These are phyloP conservation scores for Chionis minor DNA, from an alignment of 2,113 vertebrate genomes.

Conservation along the genomic window DNA sequence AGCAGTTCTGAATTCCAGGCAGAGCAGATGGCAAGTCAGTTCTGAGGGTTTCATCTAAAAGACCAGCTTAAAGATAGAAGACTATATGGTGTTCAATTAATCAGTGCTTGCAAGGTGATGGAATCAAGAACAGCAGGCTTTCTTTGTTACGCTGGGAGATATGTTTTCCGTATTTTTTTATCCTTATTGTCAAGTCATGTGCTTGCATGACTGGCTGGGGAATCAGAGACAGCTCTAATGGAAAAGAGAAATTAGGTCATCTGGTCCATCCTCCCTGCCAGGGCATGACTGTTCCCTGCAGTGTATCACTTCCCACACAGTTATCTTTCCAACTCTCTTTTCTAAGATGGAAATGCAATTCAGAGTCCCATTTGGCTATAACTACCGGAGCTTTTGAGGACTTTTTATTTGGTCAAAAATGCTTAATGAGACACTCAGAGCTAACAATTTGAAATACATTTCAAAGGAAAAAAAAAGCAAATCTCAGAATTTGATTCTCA, in stretches of 20 bases:
- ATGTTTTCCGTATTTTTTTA: neutral
- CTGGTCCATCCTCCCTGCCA: slow-evolving; percentile 50
- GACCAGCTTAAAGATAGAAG: neutral
- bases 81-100: neutral
- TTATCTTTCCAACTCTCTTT: slow-evolving; percentile 33
- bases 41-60: neutral
- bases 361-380: neutral
- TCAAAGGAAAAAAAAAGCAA: neutral
- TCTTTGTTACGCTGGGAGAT: neutral
- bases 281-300: slow-evolving; percentile 48
- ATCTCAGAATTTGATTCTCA: neutral
- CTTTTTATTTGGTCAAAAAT: neutral
- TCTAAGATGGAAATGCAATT: slow-evolving; percentile 33
- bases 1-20: neutral
- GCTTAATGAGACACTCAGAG: neutral
- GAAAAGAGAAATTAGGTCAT: slow-evolving; percentile 66
- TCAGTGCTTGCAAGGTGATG: neutral
- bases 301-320: slow-evolving; percentile 37
- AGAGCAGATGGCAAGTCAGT: neutral
- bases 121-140: neutral
- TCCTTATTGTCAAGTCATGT: slow-evolving; percentile 16
- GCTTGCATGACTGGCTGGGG: neutral
- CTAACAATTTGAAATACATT: neutral
- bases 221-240: slow-evolving; percentile 13
- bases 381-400: slow-evolving; percentile 3